Conservation (phyloP, 2,113 vertebrate genomes). For the Centropus bengalensis region DNA sequence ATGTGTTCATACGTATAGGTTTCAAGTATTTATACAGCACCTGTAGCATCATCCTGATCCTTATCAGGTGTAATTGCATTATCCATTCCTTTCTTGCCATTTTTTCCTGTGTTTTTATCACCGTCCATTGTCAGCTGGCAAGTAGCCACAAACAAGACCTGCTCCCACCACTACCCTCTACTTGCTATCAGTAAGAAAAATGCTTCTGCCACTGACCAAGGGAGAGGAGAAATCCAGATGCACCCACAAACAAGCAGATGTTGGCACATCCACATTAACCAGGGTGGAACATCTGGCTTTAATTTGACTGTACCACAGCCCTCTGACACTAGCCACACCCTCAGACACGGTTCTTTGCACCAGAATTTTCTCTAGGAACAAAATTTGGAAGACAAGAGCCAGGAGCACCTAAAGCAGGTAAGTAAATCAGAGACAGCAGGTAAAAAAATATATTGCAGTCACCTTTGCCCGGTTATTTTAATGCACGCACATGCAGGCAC, state of each 20-base stretch:
- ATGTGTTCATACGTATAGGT: neutral
- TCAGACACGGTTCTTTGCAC: neutral
- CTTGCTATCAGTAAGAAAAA: neutral
- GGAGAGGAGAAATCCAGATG: neutral
- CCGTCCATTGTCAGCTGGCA: neutral
- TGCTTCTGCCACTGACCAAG: neutral
- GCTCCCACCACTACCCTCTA: neutral
- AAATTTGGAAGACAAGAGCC: neutral
- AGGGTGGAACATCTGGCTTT: neutral
- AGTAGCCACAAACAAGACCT: neutral
- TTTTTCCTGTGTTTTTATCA: neutral
- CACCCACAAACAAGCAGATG: neutral
- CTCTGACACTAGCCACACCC: rapidly evolving
- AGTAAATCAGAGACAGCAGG: neutral
- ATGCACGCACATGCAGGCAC: neutral
- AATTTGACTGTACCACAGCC: neutral
- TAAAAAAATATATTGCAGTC: neutral
- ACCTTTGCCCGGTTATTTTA: slow-evolving; percentile 8
- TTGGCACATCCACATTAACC: neutral
- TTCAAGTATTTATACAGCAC: neutral
- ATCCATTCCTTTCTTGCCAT: neutral
- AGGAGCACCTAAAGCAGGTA: neutral
- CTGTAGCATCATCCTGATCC: neutral
- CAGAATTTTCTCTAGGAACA: neutral
- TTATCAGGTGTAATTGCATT: neutral